Evolutionary conservation across 2,888 invertebrate genomes (phyloP).

Genomic region (Ctenicera cuprea): DNA sequence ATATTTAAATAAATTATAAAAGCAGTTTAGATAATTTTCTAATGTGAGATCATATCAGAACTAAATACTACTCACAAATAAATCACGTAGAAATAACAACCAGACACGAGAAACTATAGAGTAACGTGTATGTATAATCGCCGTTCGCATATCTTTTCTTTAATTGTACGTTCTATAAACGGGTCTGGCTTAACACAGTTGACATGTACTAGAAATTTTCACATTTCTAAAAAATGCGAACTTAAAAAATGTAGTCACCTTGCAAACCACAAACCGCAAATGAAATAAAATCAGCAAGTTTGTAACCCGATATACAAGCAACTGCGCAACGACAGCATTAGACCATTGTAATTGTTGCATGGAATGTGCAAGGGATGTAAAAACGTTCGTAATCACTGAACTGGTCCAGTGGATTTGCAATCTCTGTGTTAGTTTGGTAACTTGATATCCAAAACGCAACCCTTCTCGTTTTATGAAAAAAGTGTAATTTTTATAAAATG

Average conservation of each 20-base stretch:
- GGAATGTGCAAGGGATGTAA: slow-evolving; percentile 57
- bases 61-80: too few species aligned
- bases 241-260: slow-evolving; percentile 62
- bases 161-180: not conserved
- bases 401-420: slow-evolving; percentile 60
- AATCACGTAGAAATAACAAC: too few species aligned
- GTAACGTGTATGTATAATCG: too few species aligned
- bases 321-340: slow-evolving; percentile 63
- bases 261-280: slow-evolving; percentile 66
- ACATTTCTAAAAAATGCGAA: slow-evolving; percentile 39
- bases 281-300: slow-evolving; percentile 64
- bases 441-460: slow-evolving; percentile 49
- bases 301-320: slow-evolving; percentile 61
- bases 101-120: too few species aligned
- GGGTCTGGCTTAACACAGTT: not conserved
- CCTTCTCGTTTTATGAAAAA: slow-evolving; percentile 46
- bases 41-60: too few species aligned
- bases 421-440: slow-evolving; percentile 51
- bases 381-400: slow-evolving; percentile 57
- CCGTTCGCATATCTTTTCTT: not conserved
- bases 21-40: too few species aligned
- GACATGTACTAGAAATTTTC: slow-evolving; percentile 26
- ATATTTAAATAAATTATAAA: too few species aligned
- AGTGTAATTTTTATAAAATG: slow-evolving; percentile 27
- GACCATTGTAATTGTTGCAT: slow-evolving; percentile 60